Conservation (phyloP, 2,113 vertebrate genomes). For the Mugil cephalus region DNA sequence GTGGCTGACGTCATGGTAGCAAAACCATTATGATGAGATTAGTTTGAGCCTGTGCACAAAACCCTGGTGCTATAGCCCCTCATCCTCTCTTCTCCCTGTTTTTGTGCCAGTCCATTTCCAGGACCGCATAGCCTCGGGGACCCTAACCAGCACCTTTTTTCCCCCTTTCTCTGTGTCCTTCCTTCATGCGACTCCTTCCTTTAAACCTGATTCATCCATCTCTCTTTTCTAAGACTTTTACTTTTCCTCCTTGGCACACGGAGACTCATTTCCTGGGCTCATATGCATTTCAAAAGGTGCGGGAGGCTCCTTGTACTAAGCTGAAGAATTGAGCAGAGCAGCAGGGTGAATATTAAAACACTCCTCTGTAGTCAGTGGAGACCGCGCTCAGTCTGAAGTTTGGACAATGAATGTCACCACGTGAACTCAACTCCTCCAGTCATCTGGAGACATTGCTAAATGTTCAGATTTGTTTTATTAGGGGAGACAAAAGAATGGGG, state of each 20-base stretch:
- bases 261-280: slow-evolving; percentile 75
- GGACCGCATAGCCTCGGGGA: slow-evolving; percentile 7
- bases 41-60: slow-evolving; percentile 65
- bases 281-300: slow-evolving; percentile 81
- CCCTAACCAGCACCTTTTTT: slow-evolving; percentile 7
- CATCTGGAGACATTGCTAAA: slow-evolving; percentile 1
- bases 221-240: slow-evolving; percentile 42
- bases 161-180: slow-evolving; percentile 17
- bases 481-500: not conserved
- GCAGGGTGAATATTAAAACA: slow-evolving; percentile 70
- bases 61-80: slow-evolving; percentile 37
- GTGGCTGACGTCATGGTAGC: slow-evolving; percentile 75
- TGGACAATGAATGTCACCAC: slow-evolving; percentile 28
- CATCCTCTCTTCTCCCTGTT: slow-evolving; percentile 27
- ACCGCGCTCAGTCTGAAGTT: slow-evolving; percentile 15
- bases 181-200: slow-evolving; percentile 31
- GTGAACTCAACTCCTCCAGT: slow-evolving; percentile 17
- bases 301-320: slow-evolving; percentile 64
- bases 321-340: slow-evolving; percentile 61
- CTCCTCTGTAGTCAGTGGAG: slow-evolving; percentile 31
- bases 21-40: slow-evolving; percentile 78
- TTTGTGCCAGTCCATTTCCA: slow-evolving; percentile 24
- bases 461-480: not conserved
- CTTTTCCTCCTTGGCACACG: slow-evolving; percentile 61
- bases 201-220: slow-evolving; percentile 35